phyloP scores from a whole-genome alignment of 2,797 vertebrate genomes.

The Denticeps clupeoides region DNA sequence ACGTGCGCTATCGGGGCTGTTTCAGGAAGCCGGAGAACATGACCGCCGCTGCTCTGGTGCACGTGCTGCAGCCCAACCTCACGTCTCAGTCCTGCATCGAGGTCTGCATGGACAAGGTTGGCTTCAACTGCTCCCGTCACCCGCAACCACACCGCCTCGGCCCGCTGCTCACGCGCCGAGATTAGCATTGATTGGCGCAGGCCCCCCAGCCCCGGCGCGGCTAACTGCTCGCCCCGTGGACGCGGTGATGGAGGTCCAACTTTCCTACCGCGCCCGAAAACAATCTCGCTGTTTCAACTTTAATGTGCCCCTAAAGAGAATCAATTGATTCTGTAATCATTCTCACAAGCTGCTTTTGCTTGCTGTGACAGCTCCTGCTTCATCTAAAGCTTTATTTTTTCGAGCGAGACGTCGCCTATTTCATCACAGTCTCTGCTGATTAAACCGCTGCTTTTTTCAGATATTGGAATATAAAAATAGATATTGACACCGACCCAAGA shows the following conservation, averaged over 20 bases:
- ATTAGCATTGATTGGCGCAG: conserved; percentile 8
- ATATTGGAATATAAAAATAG: conserved; percentile 19
- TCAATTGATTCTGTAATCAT: conserved; percentile 26
- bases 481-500: conserved; percentile 2
- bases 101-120: conserved; percentile 88
- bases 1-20: conserved; percentile 77
- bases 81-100: conserved; percentile 80
- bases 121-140: conserved; percentile 12
- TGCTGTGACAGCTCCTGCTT: conserved; percentile 7
- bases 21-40: conserved; percentile 68
- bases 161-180: conserved; percentile 1
- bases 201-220: background rate
- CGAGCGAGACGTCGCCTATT: background rate
- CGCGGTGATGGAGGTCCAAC: conserved; percentile 61
- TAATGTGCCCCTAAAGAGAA: conserved; percentile 22
- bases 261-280: conserved; percentile 12
- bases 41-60: conserved; percentile 62
- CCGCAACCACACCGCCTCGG: background rate
- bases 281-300: conserved; percentile 24
- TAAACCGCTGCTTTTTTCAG: no score
- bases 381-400: background rate
- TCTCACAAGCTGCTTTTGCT: conserved; percentile 8
- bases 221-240: conserved; percentile 4
- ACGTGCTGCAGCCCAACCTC: conserved; percentile 63
- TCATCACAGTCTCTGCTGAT: background rate